These are phyloP conservation scores for Gortyna flavago DNA, from an alignment of 2,888 invertebrate species.

Conservation along the genomic window DNA sequence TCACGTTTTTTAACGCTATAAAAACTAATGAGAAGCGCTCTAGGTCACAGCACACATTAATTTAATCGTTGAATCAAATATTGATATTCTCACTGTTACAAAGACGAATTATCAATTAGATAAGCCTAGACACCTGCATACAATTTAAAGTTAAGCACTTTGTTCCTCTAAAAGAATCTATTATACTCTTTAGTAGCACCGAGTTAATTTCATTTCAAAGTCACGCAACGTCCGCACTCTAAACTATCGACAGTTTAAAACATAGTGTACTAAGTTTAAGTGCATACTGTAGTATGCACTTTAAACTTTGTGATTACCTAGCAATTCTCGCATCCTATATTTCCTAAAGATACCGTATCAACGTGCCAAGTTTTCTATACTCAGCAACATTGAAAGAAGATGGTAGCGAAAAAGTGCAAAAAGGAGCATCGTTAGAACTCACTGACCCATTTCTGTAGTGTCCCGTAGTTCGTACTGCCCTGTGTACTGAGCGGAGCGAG, in stretches of 20 bases:
- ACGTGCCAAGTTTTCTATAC: conserved; percentile 60
- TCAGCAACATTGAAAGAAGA: conserved; percentile 58
- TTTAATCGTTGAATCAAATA: conserved; percentile 20
- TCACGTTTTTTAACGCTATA: conserved; percentile 42
- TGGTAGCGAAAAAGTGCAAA: conserved; percentile 74
- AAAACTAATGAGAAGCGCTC: conserved; percentile 26
- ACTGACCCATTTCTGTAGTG: conserved; percentile 78
- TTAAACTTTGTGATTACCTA: conserved; percentile 14
- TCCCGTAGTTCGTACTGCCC: conserved; percentile 49
- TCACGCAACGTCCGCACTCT: not conserved
- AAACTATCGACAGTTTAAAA: conserved; percentile 11
- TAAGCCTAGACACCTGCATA: not conserved
- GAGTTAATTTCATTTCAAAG: not conserved
- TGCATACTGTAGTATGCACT: not conserved
- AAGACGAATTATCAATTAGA: conserved; percentile 5
- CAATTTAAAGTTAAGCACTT: not conserved
- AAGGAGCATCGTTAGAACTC: conserved; percentile 78
- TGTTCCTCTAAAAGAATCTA: not conserved
- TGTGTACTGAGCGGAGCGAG: conserved; percentile 54
- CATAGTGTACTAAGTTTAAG: too few species aligned
- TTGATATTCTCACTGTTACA: conserved; percentile 1
- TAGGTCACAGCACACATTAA: conserved; percentile 36
- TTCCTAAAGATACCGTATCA: conserved; percentile 60
- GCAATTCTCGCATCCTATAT: conserved; percentile 31
- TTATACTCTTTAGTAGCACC: not conserved